A percentile compares a stretch with the other conserved stretches of the same genome.
These are phyloP conservation scores for Verasper variegatus DNA, from an alignment of 2,113 vertebrate genomes.

Conservation along the genomic window DNA sequence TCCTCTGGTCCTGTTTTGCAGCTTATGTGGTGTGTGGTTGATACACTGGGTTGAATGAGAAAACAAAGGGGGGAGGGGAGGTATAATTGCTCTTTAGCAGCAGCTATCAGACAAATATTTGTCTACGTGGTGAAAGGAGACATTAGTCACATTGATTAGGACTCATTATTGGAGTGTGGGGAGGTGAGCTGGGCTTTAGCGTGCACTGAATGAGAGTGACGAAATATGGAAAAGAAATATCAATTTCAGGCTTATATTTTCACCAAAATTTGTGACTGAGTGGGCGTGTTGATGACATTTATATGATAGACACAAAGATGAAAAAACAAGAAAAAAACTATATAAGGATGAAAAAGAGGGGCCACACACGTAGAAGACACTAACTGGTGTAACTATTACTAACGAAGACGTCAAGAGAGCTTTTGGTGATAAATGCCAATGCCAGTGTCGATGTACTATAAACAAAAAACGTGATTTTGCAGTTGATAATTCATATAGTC, in stretches of 20 bases:
- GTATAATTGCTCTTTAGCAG: constrained; percentile 72
- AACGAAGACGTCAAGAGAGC: too few species aligned
- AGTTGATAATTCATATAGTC: too few species aligned
- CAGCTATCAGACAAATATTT: constrained; percentile 74
- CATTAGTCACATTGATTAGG: constrained; percentile 68
- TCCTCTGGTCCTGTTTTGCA: constrained; percentile 59
- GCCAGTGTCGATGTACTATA: background rate
- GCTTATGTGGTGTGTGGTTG: constrained; percentile 53
- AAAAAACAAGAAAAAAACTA: too few species aligned
- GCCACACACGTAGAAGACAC: background rate
- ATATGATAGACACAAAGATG: too few species aligned
- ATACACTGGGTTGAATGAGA: constrained; percentile 70
- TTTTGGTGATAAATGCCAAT: too few species aligned
- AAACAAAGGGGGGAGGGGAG: constrained; percentile 65
- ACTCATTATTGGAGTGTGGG: constrained; percentile 46
- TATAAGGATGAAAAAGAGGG: too few species aligned
- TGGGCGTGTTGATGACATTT: too few species aligned
- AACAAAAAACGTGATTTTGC: too few species aligned
- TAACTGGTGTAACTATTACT: background rate
- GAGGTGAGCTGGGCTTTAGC: constrained; percentile 6
- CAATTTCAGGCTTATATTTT: background rate
- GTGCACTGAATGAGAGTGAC: background rate
- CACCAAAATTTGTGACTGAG: too few species aligned
- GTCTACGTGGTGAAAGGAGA: constrained; percentile 61
- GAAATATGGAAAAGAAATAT: background rate